These are phyloP conservation scores for Slavum lentiscoides DNA, from an alignment of 2,888 invertebrate species.

Conservation along the genomic window DNA sequence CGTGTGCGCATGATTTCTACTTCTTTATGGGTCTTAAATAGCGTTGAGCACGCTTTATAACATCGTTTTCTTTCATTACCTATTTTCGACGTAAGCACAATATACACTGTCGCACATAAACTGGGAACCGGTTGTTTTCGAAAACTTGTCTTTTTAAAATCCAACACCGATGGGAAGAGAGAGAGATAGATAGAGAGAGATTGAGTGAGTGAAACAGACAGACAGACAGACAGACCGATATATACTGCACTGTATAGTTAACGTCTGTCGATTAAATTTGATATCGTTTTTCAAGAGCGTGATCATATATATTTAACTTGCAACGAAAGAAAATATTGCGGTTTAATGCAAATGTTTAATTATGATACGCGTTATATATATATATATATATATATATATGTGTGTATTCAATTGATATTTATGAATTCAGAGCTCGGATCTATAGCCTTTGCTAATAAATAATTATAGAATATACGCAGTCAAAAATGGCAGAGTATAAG, in stretches of 20 bases:
- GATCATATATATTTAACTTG: neutral
- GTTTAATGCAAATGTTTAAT: neutral
- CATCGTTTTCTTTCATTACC: conserved; percentile 44
- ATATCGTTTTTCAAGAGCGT: conserved; percentile 24
- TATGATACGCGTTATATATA: neutral
- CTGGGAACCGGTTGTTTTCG: conserved; percentile 47
- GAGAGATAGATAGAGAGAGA: neutral
- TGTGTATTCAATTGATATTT: too few relatives aligned
- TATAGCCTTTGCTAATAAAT: too few relatives aligned
- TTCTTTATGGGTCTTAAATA: conserved; percentile 28
- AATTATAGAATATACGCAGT: too few relatives aligned
- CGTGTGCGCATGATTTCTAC: conserved; percentile 33
- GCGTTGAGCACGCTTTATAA: conserved; percentile 30
- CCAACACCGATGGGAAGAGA: neutral
- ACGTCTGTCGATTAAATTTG: conserved; percentile 32
- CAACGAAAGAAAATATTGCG: neutral
- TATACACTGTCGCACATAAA: conserved; percentile 19
- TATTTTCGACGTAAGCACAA: conserved; percentile 31
- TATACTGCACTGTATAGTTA: neutral
- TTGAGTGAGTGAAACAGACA: neutral
- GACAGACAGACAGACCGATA: neutral
- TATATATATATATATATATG: too few relatives aligned
- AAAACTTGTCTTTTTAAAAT: conserved; percentile 47
- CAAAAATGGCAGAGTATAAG: too few relatives aligned
- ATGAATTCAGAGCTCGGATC: too few relatives aligned